Evolutionary conservation across 2,888 invertebrate genomes (phyloP).

Genomic region (Cynaeus angustus): DNA sequence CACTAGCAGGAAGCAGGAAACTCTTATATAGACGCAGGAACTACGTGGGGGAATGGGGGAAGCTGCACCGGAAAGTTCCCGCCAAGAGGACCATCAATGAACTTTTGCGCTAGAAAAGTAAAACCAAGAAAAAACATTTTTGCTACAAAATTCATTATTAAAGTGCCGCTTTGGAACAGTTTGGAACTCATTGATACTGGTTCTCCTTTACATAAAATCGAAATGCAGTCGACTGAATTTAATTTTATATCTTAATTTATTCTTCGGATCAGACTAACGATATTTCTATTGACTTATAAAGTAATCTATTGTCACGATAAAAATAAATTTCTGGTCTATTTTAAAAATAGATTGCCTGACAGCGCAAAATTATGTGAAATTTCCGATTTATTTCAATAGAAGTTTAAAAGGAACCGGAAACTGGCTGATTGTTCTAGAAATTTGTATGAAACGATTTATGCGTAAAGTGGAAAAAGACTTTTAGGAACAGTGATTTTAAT

Average conservation of each 20-base stretch:
- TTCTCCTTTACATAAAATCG: too few species aligned
- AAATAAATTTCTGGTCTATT: constrained; percentile 21
- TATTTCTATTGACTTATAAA: constrained; percentile 30
- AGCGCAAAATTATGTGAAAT: constrained; percentile 33
- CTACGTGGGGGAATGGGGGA: neutral
- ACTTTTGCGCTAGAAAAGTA: too few species aligned
- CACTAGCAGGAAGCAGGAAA: constrained; percentile 35
- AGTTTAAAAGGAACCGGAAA: constrained; percentile 22
- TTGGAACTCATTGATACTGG: too few species aligned
- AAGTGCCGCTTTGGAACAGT: too few species aligned
- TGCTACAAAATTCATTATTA: too few species aligned
- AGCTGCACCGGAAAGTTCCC: neutral
- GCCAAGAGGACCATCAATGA: neutral
- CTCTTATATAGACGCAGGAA: constrained; percentile 29
- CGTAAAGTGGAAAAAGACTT: neutral
- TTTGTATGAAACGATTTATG: neutral
- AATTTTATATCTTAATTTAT: constrained; percentile 22
- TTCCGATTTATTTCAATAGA: constrained; percentile 38
- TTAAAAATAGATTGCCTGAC: constrained; percentile 36
- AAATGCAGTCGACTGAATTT: neutral
- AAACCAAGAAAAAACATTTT: too few species aligned
- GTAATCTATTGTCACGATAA: constrained; percentile 32
- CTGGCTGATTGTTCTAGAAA: constrained; percentile 9
- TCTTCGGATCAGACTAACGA: constrained; percentile 17
- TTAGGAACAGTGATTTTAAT: too few species aligned